phyloP scores from a whole-genome alignment of 92 coral and sea anemone species.

The Porites rus region DNA sequence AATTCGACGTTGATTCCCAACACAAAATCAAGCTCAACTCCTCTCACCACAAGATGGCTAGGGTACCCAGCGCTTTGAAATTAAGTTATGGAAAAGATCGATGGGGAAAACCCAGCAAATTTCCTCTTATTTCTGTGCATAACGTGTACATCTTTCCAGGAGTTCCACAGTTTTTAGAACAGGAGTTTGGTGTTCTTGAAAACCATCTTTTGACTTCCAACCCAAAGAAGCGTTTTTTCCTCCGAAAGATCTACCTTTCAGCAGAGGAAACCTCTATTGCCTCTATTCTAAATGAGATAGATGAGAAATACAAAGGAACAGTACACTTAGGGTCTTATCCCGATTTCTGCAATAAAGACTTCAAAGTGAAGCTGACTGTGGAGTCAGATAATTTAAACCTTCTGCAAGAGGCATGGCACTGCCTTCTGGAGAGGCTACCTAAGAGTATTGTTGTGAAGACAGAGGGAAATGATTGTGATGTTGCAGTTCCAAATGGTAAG shows the following conservation, averaged over 20 bases:
- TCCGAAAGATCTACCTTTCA: conserved; percentile 77
- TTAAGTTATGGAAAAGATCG: conserved; percentile 61
- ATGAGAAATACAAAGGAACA: conserved; percentile 73
- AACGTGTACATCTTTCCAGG: conserved; percentile 96
- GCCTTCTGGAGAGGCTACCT: conserved; percentile 77
- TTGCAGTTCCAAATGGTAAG: conserved; percentile 25
- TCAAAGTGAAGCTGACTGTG: conserved; percentile 83
- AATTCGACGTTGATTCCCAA: conserved; percentile 18
- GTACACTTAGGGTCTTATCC: conserved; percentile 97
- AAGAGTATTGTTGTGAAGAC: conserved; percentile 63
- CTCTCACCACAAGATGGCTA: conserved; percentile 87
- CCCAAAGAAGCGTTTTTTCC: conserved; percentile 66
- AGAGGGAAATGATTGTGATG: conserved; percentile 50
- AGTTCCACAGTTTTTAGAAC: conserved; percentile 78
- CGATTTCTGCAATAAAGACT: conserved; percentile 66
- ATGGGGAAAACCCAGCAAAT: conserved; percentile 53
- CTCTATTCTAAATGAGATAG: conserved; percentile 76
- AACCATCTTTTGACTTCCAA: conserved; percentile 53
- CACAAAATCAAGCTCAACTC: conserved; percentile 64
- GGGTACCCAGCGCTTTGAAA: conserved; percentile 80
- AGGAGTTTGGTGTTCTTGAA: conserved; percentile 69
- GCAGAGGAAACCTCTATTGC: conserved; percentile 84
- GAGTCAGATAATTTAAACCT: conserved; percentile 73
- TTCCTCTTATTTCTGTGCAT: conserved; percentile 84
- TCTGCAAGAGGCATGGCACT: conserved; percentile 79